Evolutionary conservation across 2,797 vertebrate species (phyloP).

Genomic region (Parambassis ranga): DNA sequence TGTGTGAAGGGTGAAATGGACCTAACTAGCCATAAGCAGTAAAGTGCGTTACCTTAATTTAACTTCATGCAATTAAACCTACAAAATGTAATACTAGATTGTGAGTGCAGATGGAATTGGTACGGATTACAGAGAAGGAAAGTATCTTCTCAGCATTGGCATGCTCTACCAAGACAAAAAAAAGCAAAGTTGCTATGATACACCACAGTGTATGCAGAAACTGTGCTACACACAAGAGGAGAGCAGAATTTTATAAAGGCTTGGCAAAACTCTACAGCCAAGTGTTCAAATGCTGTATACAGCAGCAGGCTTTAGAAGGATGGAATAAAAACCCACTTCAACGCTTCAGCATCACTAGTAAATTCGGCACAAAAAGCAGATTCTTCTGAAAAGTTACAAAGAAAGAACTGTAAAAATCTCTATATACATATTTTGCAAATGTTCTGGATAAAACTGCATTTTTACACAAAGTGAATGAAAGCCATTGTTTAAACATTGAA

Average conservation of each 20-base stretch:
- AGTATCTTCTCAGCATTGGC: background rate
- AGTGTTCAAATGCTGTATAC: background rate
- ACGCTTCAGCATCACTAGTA: background rate
- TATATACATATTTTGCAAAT: no score
- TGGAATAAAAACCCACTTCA: background rate
- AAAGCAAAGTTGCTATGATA: conserved; percentile 56
- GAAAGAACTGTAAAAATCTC: conserved; percentile 30
- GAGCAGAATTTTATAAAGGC: conserved; percentile 15
- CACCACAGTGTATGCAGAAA: conserved; percentile 18
- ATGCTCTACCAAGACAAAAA: background rate
- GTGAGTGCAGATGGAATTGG: background rate
- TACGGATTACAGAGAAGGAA: background rate
- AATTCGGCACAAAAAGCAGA: background rate
- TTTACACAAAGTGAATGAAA: no score
- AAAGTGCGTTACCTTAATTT: background rate
- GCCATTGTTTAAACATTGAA: background rate
- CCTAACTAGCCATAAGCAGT: background rate
- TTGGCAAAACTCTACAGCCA: conserved; percentile 14
- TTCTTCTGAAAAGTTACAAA: conserved; percentile 8
- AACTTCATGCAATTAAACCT: background rate
- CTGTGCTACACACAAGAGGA: conserved; percentile 5
- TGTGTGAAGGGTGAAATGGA: conserved; percentile 1
- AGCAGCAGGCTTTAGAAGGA: background rate
- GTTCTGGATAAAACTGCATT: no score
- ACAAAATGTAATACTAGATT: background rate